These are phyloP conservation scores for Phrixothrix hirtus DNA, from an alignment of 2,888 invertebrate genomes.

Conservation along the genomic window DNA sequence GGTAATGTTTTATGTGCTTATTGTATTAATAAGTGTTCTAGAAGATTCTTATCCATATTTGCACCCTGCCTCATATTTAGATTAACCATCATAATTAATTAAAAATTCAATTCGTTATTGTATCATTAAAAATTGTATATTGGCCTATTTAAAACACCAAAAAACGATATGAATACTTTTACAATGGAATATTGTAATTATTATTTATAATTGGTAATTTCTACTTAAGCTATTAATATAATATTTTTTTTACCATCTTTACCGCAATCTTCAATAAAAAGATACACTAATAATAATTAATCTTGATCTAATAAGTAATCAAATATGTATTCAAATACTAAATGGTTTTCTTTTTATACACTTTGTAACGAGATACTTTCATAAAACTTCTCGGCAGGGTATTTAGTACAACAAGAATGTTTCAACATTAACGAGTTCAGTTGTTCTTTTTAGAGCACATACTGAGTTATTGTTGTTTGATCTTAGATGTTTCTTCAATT, in stretches of 20 bases:
- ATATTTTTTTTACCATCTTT: constrained; percentile 12
- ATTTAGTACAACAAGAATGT: constrained; percentile 9
- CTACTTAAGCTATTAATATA: constrained; percentile 13
- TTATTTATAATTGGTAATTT: constrained; percentile 15
- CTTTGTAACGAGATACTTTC: constrained; percentile 22
- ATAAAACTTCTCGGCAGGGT: constrained; percentile 13
- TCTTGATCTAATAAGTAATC: constrained; percentile 24
- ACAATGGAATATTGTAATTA: too few species aligned
- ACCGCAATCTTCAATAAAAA: constrained; percentile 15
- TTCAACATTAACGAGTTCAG: constrained; percentile 8
- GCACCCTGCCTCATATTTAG: too few species aligned
- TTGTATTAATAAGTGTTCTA: too few species aligned
- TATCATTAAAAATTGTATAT: too few species aligned
- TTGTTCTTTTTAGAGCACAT: constrained; percentile 8
- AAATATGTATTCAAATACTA: constrained; percentile 24
- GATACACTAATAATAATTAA: constrained; percentile 21
- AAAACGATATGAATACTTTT: too few species aligned
- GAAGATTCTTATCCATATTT: too few species aligned
- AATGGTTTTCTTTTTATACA: constrained; percentile 20
- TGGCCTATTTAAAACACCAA: too few species aligned
- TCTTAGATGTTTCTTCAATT: neutral
- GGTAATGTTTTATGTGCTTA: too few species aligned
- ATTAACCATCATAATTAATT: too few species aligned
- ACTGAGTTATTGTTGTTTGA: constrained; percentile 3
- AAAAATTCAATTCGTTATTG: too few species aligned